A percentile compares a stretch with the other conserved stretches of the same genome.
These are phyloP conservation scores for Sesamia nonagrioides DNA, from an alignment of 1,140 invertebrate species.

Conservation along the genomic window DNA sequence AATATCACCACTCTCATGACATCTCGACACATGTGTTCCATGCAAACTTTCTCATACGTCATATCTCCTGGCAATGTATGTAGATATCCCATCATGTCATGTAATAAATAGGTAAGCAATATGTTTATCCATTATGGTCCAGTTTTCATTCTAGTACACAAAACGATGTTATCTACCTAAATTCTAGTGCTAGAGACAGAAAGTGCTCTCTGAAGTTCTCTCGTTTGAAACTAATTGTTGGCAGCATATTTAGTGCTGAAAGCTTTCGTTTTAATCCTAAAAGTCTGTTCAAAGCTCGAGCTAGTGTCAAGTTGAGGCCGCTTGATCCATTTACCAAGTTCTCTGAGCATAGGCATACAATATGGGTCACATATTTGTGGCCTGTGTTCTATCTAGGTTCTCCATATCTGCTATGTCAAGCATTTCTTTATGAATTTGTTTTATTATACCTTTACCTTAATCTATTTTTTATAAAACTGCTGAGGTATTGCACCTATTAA, in stretches of 20 bases:
- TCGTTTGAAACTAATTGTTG: slow-evolving; percentile 30
- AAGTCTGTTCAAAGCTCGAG: slow-evolving; percentile 8
- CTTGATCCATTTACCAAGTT: slow-evolving; percentile 42
- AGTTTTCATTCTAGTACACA: too few relatives aligned
- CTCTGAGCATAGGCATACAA: not conserved
- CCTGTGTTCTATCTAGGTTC: not conserved
- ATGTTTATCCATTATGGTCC: too few relatives aligned
- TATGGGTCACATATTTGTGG: not conserved
- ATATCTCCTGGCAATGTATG: too few relatives aligned
- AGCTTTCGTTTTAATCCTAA: slow-evolving; percentile 43
- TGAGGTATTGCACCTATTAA: too few relatives aligned
- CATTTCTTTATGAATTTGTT: not conserved
- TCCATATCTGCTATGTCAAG: not conserved
- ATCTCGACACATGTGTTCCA: too few relatives aligned
- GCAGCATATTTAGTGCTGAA: slow-evolving; percentile 34
- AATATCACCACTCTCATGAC: too few relatives aligned
- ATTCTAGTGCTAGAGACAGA: not conserved
- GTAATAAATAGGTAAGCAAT: too few relatives aligned
- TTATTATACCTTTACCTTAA: not conserved
- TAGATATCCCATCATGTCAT: too few relatives aligned
- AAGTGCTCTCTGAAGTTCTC: slow-evolving; percentile 1
- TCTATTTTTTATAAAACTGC: too few relatives aligned
- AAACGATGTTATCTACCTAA: not conserved
- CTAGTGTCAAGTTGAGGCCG: slow-evolving; percentile 24
- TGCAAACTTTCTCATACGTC: too few relatives aligned